phyloP scores from a whole-genome alignment of 2,113 vertebrate species.

The Sphaerodactylus townsendi region DNA sequence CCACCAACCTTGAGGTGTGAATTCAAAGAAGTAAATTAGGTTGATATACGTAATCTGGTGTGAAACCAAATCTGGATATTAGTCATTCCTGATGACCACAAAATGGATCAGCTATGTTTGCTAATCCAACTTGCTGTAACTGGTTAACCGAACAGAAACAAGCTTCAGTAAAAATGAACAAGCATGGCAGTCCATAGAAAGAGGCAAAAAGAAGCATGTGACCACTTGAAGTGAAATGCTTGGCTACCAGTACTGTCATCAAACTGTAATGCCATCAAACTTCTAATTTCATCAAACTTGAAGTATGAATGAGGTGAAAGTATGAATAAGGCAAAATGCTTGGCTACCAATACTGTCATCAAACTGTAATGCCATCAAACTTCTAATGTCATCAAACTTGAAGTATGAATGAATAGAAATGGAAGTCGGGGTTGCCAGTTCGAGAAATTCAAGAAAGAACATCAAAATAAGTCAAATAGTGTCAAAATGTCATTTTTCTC shows the following conservation, averaged over 20 bases:
- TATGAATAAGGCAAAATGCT: too few species aligned
- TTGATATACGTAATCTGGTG: neutral
- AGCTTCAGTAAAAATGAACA: neutral
- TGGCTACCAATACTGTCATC: too few species aligned
- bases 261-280: too few species aligned
- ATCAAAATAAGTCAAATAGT: too few species aligned
- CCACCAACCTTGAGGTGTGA: conserved; percentile 9
- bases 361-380: too few species aligned
- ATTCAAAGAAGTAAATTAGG: neutral
- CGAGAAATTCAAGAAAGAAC: neutral
- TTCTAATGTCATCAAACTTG: too few species aligned
- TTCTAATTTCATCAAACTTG: too few species aligned
- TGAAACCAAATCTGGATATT: conserved; percentile 28
- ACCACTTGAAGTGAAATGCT: neutral
- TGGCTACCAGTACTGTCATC: too few species aligned
- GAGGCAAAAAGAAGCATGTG: neutral
- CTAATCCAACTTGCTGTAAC: neutral
- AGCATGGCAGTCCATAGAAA: neutral
- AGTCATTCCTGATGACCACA: neutral
- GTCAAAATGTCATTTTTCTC: too few species aligned
- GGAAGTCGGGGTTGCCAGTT: neutral
- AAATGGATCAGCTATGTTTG: neutral
- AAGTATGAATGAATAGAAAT: neutral
- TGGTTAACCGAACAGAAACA: neutral
- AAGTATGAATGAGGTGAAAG: too few species aligned